Base-by-base conservation (phyloP, 2,797 vertebrate genomes). In the Acanthornis magna region DNA sequence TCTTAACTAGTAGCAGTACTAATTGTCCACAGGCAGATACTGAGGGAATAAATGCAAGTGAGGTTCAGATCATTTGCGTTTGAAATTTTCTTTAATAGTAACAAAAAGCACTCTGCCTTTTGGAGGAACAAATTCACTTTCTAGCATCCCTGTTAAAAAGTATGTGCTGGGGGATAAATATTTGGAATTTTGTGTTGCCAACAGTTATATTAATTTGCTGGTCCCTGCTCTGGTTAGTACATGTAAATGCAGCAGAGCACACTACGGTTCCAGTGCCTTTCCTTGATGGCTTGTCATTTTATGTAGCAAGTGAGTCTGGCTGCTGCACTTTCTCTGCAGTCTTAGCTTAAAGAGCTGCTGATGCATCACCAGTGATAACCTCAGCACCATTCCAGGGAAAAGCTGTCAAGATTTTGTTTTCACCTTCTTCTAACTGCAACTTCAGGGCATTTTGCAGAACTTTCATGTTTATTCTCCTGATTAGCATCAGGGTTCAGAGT, bases 391-490 rank as follows among this genome's bases (percentile, higher is more conserved):
- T 61, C 51, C 74, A 61, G 19, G 42, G 40, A 90, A 63, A 75
- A 89, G 60, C 75, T 91, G 65, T 83, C 61, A 80, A 65, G 74
- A 57, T 81, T 67, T 85, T 95, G 60, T 90, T 91, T 91, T 93
- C 78, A 48, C 55, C 63, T 72, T 77, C 36, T 79, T 91, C 65
- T 78, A 89, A 70, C 60, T 62, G 73, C 18, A 79, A 11, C 60
- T 91, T 81, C 34, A 38, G 43, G 73, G 47, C 40, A 67, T 93
- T 88, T 88, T 61, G 57, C 26, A 76, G 50, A 90, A 89, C 43
- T 42, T 86, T 32, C 10, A 1, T 57, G 34, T 85, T 88, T 84
- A 45, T 74, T 80, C 20, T 91, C 19, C 73, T 90, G 91, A 95
- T 96, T 92, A 95, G 29, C 48, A 74, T 89, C 55, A 80, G 58